Conservation (phyloP, 2,797 vertebrate species). For the Chrysocyon brachyurus region DNA sequence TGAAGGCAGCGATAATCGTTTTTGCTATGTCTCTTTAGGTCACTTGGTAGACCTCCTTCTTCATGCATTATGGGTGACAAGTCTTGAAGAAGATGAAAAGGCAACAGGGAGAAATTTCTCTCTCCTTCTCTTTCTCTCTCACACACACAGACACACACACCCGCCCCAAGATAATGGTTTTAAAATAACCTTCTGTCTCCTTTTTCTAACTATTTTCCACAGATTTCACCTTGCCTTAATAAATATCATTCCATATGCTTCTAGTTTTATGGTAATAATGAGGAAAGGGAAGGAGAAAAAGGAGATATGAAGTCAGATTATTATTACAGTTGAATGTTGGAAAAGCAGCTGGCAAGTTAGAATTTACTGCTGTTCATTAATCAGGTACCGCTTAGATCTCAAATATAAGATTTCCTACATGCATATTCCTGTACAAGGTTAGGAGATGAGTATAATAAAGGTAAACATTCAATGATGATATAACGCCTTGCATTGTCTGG, state of each 20-base stretch:
- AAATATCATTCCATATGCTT: conserved; percentile 19
- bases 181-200: not conserved
- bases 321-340: conserved; percentile 68
- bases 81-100: not conserved
- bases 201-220: not conserved
- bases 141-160: not conserved
- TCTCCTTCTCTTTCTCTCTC: not conserved
- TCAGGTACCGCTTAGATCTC: conserved; percentile 84
- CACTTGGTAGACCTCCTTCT: not conserved
- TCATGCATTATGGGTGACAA: not conserved
- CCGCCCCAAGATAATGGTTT: not conserved
- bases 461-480: conserved; percentile 66
- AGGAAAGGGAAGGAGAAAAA: conserved; percentile 1
- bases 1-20: not conserved
- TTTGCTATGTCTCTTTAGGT: not conserved
- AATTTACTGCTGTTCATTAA: conserved; percentile 85
- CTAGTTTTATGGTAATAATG: conserved; percentile 70
- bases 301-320: conserved; percentile 68
- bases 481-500: not conserved
- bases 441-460: conserved; percentile 48
- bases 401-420: conserved; percentile 59
- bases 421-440: conserved; percentile 67
- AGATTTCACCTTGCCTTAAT: conserved; percentile 56
- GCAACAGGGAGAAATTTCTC: not conserved
- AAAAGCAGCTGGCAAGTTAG: conserved; percentile 86